These are phyloP conservation scores for Drosophila neonasuta DNA, from an alignment of 2,888 invertebrate species.

Conservation along the genomic window DNA sequence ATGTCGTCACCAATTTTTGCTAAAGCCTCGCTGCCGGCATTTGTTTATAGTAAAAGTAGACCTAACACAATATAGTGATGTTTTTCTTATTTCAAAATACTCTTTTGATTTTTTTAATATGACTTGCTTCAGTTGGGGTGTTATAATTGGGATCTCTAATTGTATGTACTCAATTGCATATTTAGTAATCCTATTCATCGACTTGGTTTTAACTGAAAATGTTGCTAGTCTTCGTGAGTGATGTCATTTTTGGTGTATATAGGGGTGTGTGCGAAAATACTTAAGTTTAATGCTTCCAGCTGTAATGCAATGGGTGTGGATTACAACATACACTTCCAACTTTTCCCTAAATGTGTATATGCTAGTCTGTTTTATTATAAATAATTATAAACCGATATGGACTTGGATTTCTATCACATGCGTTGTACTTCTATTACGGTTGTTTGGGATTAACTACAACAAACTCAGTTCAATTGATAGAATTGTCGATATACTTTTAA, in stretches of 20 bases:
- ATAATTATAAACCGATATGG: no score
- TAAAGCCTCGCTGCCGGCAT: not conserved
- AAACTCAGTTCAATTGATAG: no score
- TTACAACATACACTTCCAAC: no score
- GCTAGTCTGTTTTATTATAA: no score
- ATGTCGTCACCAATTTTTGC: not conserved
- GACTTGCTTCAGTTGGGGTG: not conserved
- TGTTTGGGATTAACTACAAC: no score
- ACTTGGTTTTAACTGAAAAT: not conserved
- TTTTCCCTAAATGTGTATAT: no score
- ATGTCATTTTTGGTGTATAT: not conserved
- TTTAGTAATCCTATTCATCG: not conserved
- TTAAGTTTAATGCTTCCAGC: no score
- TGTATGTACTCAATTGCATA: not conserved
- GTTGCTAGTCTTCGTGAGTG: not conserved
- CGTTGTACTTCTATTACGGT: no score
- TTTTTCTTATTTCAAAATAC: not conserved
- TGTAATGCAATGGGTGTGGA: not conserved
- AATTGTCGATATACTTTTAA: no score
- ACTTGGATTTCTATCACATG: no score
- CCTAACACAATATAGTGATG: not conserved
- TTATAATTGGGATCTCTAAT: not conserved
- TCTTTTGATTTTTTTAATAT: not conserved
- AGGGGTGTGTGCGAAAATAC: no score
- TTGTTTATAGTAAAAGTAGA: not conserved